These are phyloP conservation scores for Cheilosia vernalis DNA, from an alignment of 2,888 invertebrate species.

Conservation along the genomic window DNA sequence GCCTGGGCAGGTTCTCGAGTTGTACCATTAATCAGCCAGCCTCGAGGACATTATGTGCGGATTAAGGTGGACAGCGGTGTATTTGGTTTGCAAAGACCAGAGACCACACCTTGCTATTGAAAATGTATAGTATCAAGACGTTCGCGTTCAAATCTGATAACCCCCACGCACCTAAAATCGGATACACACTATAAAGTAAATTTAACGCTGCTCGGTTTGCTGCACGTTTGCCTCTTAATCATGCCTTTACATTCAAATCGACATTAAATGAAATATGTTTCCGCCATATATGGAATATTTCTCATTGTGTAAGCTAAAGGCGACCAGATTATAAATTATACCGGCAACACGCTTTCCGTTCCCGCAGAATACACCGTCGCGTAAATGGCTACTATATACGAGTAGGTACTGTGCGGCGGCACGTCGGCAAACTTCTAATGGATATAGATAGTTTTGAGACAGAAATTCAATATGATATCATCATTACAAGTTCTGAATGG, in stretches of 20 bases:
- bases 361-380: not conserved
- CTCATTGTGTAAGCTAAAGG: slow-evolving; percentile 69
- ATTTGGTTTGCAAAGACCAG: slow-evolving; percentile 9
- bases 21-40: slow-evolving; percentile 40
- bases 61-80: slow-evolving; percentile 8
- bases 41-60: slow-evolving; percentile 12
- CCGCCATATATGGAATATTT: slow-evolving; percentile 70
- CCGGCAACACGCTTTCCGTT: slow-evolving; percentile 27
- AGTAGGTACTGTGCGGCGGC: slow-evolving; percentile 9
- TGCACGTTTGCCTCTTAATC: slow-evolving; percentile 56
- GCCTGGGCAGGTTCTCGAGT: slow-evolving; percentile 6
- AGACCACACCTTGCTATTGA: slow-evolving; percentile 53
- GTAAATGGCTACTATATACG: not conserved
- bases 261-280: slow-evolving; percentile 74
- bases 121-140: not conserved
- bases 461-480: slow-evolving; percentile 73
- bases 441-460: slow-evolving; percentile 16
- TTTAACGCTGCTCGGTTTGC: not conserved
- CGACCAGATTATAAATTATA: slow-evolving; percentile 74
- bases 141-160: not conserved
- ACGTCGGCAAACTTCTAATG: slow-evolving; percentile 69
- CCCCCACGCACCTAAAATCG: slow-evolving; percentile 1
- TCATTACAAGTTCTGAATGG: slow-evolving; percentile 47
- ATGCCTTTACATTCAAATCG: slow-evolving; percentile 70
- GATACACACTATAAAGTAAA: slow-evolving; percentile 2